A percentile compares a stretch with the other conserved stretches of the same genome.
These are phyloP conservation scores for Apis cerana DNA, from an alignment of 1,140 invertebrate species.

Conservation along the genomic window DNA sequence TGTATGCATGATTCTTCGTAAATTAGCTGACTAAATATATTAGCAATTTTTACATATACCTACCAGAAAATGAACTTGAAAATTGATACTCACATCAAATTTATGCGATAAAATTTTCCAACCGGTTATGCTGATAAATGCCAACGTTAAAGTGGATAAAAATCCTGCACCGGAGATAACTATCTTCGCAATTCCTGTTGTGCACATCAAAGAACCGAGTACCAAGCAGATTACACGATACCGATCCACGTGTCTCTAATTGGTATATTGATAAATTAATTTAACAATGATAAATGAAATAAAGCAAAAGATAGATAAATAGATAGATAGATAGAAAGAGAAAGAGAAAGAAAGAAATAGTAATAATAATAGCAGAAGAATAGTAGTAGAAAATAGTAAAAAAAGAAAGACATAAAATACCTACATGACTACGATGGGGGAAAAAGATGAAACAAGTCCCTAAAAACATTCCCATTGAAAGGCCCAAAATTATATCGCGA, in stretches of 20 bases:
- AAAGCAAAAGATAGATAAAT: not conserved
- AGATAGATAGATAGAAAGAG: too few species aligned
- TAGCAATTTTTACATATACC: too few species aligned
- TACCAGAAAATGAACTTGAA: too few species aligned
- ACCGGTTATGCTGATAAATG: conserved; percentile 72
- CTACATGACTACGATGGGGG: conserved; percentile 75
- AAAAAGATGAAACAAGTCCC: conserved; percentile 74
- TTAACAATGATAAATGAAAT: too few species aligned
- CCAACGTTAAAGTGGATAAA: conserved; percentile 71
- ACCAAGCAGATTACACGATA: conserved; percentile 67
- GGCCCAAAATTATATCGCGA: conserved; percentile 71
- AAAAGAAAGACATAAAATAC: conserved; percentile 9
- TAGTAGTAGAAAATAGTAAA: not conserved
- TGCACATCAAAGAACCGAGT: conserved; percentile 72
- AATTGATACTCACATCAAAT: conserved; percentile 65
- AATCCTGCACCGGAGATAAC: conserved; percentile 73
- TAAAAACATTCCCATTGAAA: conserved; percentile 63
- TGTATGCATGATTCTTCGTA: conserved; percentile 61
- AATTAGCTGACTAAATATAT: conserved; percentile 57
- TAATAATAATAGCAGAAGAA: too few species aligned
- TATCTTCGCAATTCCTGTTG: conserved; percentile 62
- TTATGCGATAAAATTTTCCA: conserved; percentile 68
- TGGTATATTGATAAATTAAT: too few species aligned
- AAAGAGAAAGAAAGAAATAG: too few species aligned
- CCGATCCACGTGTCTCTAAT: conserved; percentile 69